phyloP scores from a whole-genome alignment of 2,797 vertebrate species.

The Hypotaenidia okinawae region DNA sequence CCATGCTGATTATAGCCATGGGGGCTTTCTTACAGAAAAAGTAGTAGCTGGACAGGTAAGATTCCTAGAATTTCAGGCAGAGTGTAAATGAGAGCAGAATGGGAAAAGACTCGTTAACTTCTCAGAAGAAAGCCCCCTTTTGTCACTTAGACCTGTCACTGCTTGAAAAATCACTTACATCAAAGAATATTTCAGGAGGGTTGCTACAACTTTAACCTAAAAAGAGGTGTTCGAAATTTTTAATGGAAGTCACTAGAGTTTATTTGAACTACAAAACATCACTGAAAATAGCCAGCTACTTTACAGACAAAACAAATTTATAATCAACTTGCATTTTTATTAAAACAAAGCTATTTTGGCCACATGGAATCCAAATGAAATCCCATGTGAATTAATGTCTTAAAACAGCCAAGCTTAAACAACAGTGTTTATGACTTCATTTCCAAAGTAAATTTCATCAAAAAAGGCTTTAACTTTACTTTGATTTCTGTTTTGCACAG shows the following conservation, averaged over 20 bases:
- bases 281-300: neutral
- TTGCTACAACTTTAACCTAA: conserved; percentile 1
- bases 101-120: neutral
- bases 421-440: neutral
- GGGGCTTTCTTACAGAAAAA: conserved; percentile 26
- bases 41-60: conserved; percentile 28
- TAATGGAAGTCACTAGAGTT: neutral
- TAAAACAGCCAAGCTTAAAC: conserved; percentile 6
- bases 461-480: neutral
- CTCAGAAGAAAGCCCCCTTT: neutral
- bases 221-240: neutral
- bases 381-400: neutral
- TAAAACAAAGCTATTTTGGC: conserved; percentile 18
- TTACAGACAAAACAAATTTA: conserved; percentile 12
- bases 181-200: neutral
- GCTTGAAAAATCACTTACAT: conserved; percentile 18
- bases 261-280: neutral
- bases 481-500: neutral
- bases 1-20: conserved; percentile 44
- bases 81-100: conserved; percentile 28
- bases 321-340: neutral
- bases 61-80: conserved; percentile 40
- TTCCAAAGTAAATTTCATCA: neutral
- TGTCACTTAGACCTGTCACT: neutral
- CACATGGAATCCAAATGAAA: neutral